phyloP scores from a whole-genome alignment of 1,140 invertebrate species.

The Choristoneura fumiferana region DNA sequence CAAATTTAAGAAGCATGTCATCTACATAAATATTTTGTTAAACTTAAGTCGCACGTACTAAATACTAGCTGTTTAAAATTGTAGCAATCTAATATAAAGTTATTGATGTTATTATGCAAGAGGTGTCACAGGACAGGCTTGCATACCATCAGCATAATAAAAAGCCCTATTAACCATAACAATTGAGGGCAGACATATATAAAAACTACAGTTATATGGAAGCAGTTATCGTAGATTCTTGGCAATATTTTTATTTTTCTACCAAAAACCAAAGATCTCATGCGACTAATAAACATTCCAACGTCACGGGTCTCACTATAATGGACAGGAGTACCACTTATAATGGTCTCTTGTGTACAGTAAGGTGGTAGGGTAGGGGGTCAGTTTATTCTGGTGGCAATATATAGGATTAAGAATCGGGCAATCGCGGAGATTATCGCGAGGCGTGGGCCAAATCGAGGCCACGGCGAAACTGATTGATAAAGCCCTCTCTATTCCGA shows the following conservation, averaged over 20 bases:
- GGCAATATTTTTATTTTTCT: conserved; percentile 4
- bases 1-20: too few relatives aligned
- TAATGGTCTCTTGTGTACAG: not conserved
- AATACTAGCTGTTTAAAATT: too few relatives aligned
- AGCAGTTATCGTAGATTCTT: conserved; percentile 11
- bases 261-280: conserved; percentile 12
- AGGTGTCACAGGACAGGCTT: not conserved
- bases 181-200: conserved; percentile 4
- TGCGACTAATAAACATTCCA: not conserved
- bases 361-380: conserved; percentile 13
- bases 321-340: not conserved
- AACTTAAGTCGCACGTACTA: too few relatives aligned
- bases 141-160: not conserved
- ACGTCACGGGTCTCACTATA: conserved; percentile 4
- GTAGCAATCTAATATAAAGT: too few relatives aligned
- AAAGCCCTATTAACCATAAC: conserved; percentile 13
- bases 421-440: conserved; percentile 59
- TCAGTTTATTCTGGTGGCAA: conserved; percentile 41
- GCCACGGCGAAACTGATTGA: conserved; percentile 69
- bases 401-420: conserved; percentile 58
- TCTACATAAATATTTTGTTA: too few relatives aligned
- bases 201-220: conserved; percentile 11
- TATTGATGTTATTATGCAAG: too few relatives aligned
- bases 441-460: conserved; percentile 61
- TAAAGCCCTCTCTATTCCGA: conserved; percentile 53